These are phyloP conservation scores for Drosophila mayaguana DNA, from an alignment of 2,888 invertebrate species.

Conservation along the genomic window DNA sequence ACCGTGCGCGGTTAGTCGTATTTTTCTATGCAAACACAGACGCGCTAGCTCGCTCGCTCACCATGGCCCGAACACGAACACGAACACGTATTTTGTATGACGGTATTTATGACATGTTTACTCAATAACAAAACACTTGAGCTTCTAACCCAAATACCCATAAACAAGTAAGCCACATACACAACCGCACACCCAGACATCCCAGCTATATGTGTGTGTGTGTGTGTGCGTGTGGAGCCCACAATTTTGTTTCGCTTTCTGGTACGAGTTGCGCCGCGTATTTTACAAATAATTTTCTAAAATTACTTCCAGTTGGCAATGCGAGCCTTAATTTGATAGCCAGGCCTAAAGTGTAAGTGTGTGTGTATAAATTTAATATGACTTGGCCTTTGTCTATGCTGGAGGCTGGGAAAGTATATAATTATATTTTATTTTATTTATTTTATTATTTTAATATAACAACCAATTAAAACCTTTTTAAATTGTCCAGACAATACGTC, in stretches of 20 bases:
- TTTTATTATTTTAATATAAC: background rate
- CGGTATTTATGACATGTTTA: slow-evolving; percentile 75
- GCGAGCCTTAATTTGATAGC: slow-evolving; percentile 41
- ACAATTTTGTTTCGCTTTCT: slow-evolving; percentile 38
- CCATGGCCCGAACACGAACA: slow-evolving; percentile 59
- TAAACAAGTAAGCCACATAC: slow-evolving; percentile 63
- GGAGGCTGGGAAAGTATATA: background rate
- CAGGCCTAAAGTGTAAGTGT: slow-evolving; percentile 2
- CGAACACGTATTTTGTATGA: slow-evolving; percentile 72
- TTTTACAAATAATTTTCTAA: slow-evolving; percentile 37
- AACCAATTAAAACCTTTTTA: background rate
- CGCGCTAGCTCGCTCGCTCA: slow-evolving; percentile 23
- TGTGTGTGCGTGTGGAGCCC: slow-evolving; percentile 2
- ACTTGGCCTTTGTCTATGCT: slow-evolving; percentile 8
- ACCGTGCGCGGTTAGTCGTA: slow-evolving; percentile 45
- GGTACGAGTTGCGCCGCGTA: slow-evolving; percentile 19
- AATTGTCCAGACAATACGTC: background rate
- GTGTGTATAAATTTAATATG: background rate
- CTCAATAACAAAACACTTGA: slow-evolving; percentile 75
- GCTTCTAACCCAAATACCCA: slow-evolving; percentile 76
- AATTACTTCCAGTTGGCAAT: slow-evolving; percentile 39
- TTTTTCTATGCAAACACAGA: slow-evolving; percentile 67
- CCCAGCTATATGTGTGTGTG: background rate
- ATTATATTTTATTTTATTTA: no score
- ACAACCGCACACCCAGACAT: slow-evolving; percentile 14